Conservation (phyloP, 1,140 invertebrate species). For the Temnothorax nylanderi region DNA sequence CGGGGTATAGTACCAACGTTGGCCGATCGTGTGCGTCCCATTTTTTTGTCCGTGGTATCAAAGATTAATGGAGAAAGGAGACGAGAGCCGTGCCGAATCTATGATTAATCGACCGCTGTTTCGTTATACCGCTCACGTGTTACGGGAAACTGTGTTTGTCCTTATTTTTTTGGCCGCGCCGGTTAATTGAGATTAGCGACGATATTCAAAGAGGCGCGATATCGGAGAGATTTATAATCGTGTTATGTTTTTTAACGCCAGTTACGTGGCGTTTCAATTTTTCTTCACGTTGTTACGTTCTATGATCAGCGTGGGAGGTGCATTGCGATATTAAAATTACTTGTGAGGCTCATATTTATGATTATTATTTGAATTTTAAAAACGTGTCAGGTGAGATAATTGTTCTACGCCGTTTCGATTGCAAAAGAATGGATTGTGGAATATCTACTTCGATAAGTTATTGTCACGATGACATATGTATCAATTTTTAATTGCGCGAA, state of each 20-base stretch:
- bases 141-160: conserved; percentile 46
- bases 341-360: not conserved
- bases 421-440: not conserved
- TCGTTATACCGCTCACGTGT: conserved; percentile 46
- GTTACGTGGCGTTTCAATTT: conserved; percentile 32
- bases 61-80: conserved; percentile 56
- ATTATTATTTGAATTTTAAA: not conserved
- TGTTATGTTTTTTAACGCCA: conserved; percentile 34
- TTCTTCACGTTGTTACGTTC: conserved; percentile 7
- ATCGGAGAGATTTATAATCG: conserved; percentile 42
- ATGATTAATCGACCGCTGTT: conserved; percentile 50
- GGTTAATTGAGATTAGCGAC: conserved; percentile 51
- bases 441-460: not conserved
- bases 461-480: not conserved
- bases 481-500: not conserved
- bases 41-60: conserved; percentile 42
- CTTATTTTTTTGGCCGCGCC: conserved; percentile 30
- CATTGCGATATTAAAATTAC: conserved; percentile 13
- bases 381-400: not conserved
- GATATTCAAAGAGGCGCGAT: conserved; percentile 54
- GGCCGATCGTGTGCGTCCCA: conserved; percentile 47
- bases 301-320: not conserved
- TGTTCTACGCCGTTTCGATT: not conserved
- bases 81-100: conserved; percentile 54
- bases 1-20: not conserved